Conservation (phyloP, 2,797 vertebrate species). For the Psittacula derbiana region DNA sequence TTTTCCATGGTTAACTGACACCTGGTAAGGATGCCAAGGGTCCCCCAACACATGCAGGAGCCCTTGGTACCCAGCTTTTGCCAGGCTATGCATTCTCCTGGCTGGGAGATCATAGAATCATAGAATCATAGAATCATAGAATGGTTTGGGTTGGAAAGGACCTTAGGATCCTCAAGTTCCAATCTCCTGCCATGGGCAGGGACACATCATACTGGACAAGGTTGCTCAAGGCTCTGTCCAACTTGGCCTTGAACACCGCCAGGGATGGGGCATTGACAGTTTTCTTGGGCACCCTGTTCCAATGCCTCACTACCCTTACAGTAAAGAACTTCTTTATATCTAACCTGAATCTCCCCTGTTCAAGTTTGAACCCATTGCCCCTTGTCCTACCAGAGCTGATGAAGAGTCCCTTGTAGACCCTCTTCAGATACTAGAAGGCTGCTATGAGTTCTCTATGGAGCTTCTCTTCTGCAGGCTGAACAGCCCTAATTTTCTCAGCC, state of each 20-base stretch:
- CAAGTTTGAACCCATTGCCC: neutral
- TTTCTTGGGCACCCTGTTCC: neutral
- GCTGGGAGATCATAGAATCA: neutral
- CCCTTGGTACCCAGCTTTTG: neutral
- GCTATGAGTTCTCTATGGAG: neutral
- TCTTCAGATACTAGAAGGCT: neutral
- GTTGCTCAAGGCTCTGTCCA: neutral
- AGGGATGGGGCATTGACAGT: neutral
- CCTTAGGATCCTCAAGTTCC: neutral
- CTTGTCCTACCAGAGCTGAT: neutral
- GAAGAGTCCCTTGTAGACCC: neutral
- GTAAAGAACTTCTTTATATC: neutral
- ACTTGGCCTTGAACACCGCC: neutral
- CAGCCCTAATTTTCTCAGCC: neutral
- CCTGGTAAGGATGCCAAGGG: neutral
- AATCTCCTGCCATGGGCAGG: neutral
- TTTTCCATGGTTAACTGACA: neutral
- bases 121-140: neutral
- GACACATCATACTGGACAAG: neutral
- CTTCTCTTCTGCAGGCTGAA: neutral
- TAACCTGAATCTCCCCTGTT: neutral
- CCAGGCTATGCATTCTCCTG: neutral
- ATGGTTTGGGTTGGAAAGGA: neutral
- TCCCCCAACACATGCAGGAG: neutral
- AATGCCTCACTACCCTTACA: neutral